Base-by-base conservation (phyloP, 2,113 vertebrate species). In the Zootoca vivipara region DNA sequence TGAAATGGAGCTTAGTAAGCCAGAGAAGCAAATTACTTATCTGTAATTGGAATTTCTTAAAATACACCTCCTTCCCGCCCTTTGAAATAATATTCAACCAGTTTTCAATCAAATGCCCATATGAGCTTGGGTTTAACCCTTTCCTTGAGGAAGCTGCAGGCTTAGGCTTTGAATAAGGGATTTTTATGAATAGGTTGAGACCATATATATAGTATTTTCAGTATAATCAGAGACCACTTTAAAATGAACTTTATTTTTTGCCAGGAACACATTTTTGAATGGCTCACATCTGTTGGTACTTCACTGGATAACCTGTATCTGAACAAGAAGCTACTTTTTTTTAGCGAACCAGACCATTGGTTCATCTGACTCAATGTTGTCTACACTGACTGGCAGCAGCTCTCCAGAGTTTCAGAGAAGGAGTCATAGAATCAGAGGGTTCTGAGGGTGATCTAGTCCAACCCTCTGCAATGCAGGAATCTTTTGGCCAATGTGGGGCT, bases 71-170 rank as follows among this genome's bases (percentile, higher is more conserved):
- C 58, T 62, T 20, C 58, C 58, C 13, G 58, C 89, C 67, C 80
- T 96, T 94, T 96, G 91, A 95, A 96, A 95, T 92, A 79, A 64
- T 77, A 89, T 65, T 94, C 92, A 92, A 79, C 85, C 82, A 73
- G 85, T 90, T 90, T 58, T 79, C 85, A 73, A 72, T 89, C 69
- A 77, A 40, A 24, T 78, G 77, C 80, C 88, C 83, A 73, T 65
- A 58, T 81, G 89, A 95, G 86, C 38, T n/a, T 15, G 78, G 40
- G 67, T 82, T 92, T 93, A 94, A 94, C 90, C 87, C 91, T 91
- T 95, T 91, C 62, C 78, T 91, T 62, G 56, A 91, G 40, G 38
- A 69, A 91, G 86, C 18, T 87, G n/a, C n/a, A 52, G 30, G 38
- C 38, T 30, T 42, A 78, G 4, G 15, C 24, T 30, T 26, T 52